Evolutionary conservation across 2,797 vertebrate genomes (phyloP).

Genomic region (Limnodromus scolopaceus): DNA sequence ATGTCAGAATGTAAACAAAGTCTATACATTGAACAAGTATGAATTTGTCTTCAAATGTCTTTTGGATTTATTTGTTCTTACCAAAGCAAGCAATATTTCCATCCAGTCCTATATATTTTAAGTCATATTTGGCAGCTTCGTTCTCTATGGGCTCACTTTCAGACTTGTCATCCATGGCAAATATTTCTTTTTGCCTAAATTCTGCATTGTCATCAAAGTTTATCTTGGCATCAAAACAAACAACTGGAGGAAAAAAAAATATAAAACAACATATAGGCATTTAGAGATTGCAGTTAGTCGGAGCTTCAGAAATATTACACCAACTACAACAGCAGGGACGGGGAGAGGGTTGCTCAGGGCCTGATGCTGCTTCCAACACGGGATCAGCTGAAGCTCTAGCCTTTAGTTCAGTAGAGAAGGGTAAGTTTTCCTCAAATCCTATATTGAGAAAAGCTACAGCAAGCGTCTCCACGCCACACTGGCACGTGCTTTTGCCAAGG

Average conservation of each 20-base stretch:
- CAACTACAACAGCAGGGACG: background rate
- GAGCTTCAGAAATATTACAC: background rate
- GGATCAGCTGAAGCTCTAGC: background rate
- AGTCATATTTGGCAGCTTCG: slow-evolving; percentile 93
- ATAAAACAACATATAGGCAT: background rate
- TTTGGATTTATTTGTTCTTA: slow-evolving; percentile 72
- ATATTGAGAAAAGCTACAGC: background rate
- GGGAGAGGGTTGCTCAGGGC: background rate
- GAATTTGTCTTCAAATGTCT: background rate
- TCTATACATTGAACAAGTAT: background rate
- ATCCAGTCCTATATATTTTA: slow-evolving; percentile 97
- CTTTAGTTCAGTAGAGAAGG: background rate
- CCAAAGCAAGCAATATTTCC: slow-evolving; percentile 99
- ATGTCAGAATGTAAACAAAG: background rate
- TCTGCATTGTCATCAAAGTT: slow-evolving; percentile 99
- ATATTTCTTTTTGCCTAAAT: slow-evolving; percentile 96
- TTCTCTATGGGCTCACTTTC: slow-evolving; percentile 95
- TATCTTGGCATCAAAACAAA: slow-evolving; percentile 99
- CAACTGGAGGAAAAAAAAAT: slow-evolving; percentile 81
- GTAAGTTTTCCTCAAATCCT: background rate
- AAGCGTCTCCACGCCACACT: background rate
- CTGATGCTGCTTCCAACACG: background rate
- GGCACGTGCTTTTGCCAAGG: background rate
- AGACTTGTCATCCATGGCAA: slow-evolving; percentile 94
- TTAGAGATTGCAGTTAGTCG: background rate